Conservation (phyloP, 2,888 invertebrate genomes). For the Drosophila rubida region DNA sequence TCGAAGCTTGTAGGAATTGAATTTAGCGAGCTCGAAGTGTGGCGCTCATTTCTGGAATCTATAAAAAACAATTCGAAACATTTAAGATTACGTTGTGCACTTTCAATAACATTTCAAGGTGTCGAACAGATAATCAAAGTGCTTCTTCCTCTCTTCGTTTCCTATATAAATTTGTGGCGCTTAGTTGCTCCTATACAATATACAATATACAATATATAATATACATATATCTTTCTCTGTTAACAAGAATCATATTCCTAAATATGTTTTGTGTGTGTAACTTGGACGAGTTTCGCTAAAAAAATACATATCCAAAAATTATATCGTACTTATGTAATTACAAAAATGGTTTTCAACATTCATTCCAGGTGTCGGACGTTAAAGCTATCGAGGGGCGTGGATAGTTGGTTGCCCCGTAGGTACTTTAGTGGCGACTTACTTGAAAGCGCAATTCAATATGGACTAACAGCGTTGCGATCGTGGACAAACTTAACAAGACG, state of each 20-base stretch:
- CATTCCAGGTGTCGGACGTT: slow-evolving; percentile 18
- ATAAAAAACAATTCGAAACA: slow-evolving; percentile 43
- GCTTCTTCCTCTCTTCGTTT: neutral
- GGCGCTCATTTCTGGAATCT: slow-evolving; percentile 40
- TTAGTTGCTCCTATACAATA: slow-evolving; percentile 19
- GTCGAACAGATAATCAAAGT: slow-evolving; percentile 27
- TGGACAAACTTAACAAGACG: slow-evolving; percentile 70
- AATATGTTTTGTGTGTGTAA: slow-evolving; percentile 64
- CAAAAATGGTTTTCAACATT: slow-evolving; percentile 32
- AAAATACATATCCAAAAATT: slow-evolving; percentile 50
- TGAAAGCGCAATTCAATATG: slow-evolving; percentile 32
- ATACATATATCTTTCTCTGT: slow-evolving; percentile 1
- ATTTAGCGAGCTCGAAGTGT: slow-evolving; percentile 30
- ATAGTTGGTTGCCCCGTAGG: no score
- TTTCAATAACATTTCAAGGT: slow-evolving; percentile 33
- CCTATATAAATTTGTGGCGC: slow-evolving; percentile 22
- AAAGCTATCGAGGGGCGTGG: slow-evolving; percentile 25
- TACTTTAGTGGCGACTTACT: slow-evolving; percentile 80
- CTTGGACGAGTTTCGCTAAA: slow-evolving; percentile 55
- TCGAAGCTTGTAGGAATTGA: slow-evolving; percentile 55
- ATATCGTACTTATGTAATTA: slow-evolving; percentile 22
- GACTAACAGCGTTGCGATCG: slow-evolving; percentile 43
- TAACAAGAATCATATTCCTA: slow-evolving; percentile 55
- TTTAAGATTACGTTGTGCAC: slow-evolving; percentile 39
- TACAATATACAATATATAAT: slow-evolving; percentile 7